Base-by-base conservation (phyloP, 1,140 invertebrate genomes). In the Drosophila murphyi region DNA sequence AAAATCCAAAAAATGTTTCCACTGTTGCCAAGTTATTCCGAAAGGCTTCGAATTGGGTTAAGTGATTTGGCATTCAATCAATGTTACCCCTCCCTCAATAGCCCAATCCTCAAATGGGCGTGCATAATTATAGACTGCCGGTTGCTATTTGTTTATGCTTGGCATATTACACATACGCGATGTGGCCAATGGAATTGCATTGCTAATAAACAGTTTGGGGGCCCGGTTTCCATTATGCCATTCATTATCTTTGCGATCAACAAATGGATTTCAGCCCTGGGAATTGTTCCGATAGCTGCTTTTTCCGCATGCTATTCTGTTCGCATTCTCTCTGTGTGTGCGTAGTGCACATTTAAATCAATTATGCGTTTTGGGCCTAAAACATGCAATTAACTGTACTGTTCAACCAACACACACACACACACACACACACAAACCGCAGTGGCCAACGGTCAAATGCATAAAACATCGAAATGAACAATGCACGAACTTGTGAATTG, bases 41-140 rank as follows among this genome's bases (percentile, higher is more conserved):
- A 87, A 87, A 65, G 59, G 54, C 67, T 87, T 82, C 62, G 75
- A 82, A 78, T 87, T 87, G 78, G 82, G 82, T 86, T 86, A 86
- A 86, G 82, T 86, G 78, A 76, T 76, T 75, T 86, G 82, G 74
- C 78, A 76, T 87, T 86, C 78, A 76, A 87, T 87, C 82, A 82
- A 82, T 78, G 77, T 60, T 28, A 41, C 52, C 28, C 73, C 48
- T 12, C 48, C 32, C 31, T 51, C 34, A 20, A 20, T 20, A 20
- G 20, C 28, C 41, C 34, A 43, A 51, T 32, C 51, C 47, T 6
- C 20, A 32, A 29, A 32, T 6, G 52, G 57, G 70, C 65, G 55
- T 61, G 10, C 37, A 87, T 75, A 86, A 87, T 81, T 86, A 78
- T 68, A 70, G 69, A 67, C 61, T 85, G 48, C 67, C 37, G 78